These are phyloP conservation scores for Tetramorium parvispinum DNA, from an alignment of 1,140 invertebrate genomes.

Conservation along the genomic window DNA sequence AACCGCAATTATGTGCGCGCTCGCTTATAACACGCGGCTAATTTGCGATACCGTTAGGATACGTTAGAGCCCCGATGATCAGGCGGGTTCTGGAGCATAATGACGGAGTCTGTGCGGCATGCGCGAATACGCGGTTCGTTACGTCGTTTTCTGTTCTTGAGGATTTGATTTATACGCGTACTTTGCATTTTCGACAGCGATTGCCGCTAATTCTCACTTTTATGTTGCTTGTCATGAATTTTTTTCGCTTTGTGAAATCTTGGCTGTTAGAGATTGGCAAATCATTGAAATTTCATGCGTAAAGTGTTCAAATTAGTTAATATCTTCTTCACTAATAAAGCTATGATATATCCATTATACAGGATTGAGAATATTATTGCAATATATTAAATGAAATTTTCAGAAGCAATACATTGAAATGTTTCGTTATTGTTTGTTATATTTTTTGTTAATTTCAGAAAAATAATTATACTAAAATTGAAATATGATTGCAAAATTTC, in stretches of 20 bases:
- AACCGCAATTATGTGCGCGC: conserved; percentile 31
- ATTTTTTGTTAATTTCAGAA: background rate
- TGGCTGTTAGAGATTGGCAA: background rate
- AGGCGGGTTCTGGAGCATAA: conserved; percentile 48
- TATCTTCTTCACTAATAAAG: background rate
- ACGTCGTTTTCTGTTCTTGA: background rate
- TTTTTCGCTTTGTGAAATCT: background rate
- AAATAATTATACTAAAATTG: background rate
- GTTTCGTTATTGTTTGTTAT: background rate
- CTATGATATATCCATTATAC: background rate
- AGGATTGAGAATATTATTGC: background rate
- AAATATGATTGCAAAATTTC: background rate
- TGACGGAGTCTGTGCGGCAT: conserved; percentile 11
- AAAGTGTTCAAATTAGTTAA: background rate
- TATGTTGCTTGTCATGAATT: background rate
- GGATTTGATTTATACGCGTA: conserved; percentile 27
- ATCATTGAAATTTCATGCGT: background rate
- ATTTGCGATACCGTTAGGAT: conserved; percentile 56
- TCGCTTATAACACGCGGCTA: conserved; percentile 42
- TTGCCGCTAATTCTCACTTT: background rate
- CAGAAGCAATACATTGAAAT: background rate
- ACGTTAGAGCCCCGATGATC: conserved; percentile 47
- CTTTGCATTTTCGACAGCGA: background rate
- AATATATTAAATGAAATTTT: background rate
- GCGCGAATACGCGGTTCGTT: conserved; percentile 9